Base-by-base conservation (phyloP, 1,140 invertebrate species). In the Caenorhabditis latens region DNA sequence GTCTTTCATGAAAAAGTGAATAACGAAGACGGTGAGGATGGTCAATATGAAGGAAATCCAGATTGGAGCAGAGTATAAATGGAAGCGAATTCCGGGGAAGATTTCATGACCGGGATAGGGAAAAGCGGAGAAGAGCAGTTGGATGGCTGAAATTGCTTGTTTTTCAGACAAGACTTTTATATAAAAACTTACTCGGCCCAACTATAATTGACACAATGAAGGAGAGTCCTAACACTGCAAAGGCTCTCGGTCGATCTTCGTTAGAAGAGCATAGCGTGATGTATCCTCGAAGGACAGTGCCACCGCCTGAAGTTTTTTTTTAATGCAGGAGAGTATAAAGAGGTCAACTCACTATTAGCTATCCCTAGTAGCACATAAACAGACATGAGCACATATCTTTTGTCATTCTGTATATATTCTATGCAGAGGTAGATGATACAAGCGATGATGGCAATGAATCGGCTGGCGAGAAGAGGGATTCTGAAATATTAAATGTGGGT, bases 391-490 rank as follows among this genome's bases (percentile, higher is more conserved):
- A 42, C 63, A n/a, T 67, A 67, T 67, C 63, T 24, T 8, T 42
- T 24, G n/a, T 67, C 40, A 13, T 13, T 8, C 7, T 24, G 13
- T 16, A 67, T 14, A 42, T 67, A 67, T 67, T 67, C 63, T 16
- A 67, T 67, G 63, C 21, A 13, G 2, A 67, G 63, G 63, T 67
- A 67, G n/a, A 67, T 24, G 11, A 19, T 67, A 14, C 63, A 67
- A 13, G 24, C 63, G 13, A 42, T 42, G n/a, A 67, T 24, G 7
- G 63, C 63, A 67, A 42, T 67, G 13, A 67, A 32, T 4, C 63
- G 63, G 13, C 63, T 42, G n/a, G 40, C 63, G 13, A 67, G 40
- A 24, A 67, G 63, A 42, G 63, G 63, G 11, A 42, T 67, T 42
- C 63, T 67, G 63, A 13, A 67, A 84, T 14, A n/a, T n/a, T n/a